Percentiles rank a stretch among this genome's conserved stretches.
phyloP scores from a whole-genome alignment of 2,797 vertebrate species.

The Hipposideros larvatus region DNA sequence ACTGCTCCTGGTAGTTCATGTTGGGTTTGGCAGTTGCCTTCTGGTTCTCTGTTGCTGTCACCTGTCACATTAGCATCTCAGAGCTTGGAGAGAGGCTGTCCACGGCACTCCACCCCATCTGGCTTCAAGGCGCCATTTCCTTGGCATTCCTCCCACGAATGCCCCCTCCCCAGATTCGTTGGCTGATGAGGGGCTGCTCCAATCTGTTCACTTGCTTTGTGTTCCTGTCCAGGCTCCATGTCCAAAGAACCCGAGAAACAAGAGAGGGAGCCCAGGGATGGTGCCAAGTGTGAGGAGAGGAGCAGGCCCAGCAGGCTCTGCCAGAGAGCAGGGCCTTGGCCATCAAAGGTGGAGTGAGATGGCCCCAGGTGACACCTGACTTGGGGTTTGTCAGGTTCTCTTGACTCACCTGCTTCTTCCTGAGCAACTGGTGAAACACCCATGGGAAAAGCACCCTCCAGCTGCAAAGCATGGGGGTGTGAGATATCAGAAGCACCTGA shows the following conservation, averaged over 20 bases:
- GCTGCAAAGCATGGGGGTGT: accelerated
- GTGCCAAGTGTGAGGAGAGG: not conserved
- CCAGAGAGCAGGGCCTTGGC: not conserved
- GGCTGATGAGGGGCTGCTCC: slow-evolving; percentile 31
- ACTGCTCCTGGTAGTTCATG: slow-evolving; percentile 57
- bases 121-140: not conserved
- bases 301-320: not conserved
- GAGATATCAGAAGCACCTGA: not conserved
- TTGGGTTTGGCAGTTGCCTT: slow-evolving; percentile 23
- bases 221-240: not conserved
- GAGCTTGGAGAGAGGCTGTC: not conserved
- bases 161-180: not conserved
- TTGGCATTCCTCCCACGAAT: not conserved
- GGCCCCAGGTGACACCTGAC: not conserved
- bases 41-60: slow-evolving; percentile 42
- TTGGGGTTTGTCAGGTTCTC: not conserved
- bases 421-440: not conserved
- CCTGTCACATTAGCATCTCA: slow-evolving; percentile 43
- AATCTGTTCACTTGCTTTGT: not conserved
- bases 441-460: not conserved
- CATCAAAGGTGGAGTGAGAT: not conserved
- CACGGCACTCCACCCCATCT: slow-evolving; percentile 13
- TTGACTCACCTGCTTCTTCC: not conserved
- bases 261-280: accelerated
- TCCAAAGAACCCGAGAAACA: not conserved